Base-by-base conservation (phyloP, 2,797 vertebrate genomes). In the Simalia tracyae region DNA sequence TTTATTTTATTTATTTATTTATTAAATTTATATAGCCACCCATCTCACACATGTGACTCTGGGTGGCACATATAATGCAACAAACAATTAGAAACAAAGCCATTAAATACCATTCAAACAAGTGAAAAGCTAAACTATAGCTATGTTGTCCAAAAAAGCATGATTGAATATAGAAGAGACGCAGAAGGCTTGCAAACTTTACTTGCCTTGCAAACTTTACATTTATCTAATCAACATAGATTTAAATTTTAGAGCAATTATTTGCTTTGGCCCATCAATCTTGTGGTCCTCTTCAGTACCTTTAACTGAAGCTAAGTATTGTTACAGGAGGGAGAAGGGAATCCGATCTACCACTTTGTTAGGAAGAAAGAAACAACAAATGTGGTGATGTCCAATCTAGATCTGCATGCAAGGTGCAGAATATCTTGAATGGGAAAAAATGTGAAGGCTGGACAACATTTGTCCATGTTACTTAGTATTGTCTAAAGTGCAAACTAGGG, bases 221-320 rank as follows among this genome's bases (percentile, higher is more conserved):
- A 94, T 99, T 99, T 96, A 98, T 99, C 28, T 99, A 99, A 99
- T 99, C 99, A 95, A 98, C 99, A 97, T 98, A 98, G 88, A 98
- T 99, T 99, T 0, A 99, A 98, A 97, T 99, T 98, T 98, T 99
- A 99, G 98, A 99, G 99, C 92, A 99, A 99, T 98, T 99, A 98
- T 96, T 98, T 99, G 89, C 96, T 98, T 72, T 98, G 99, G 54
- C 50, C 54, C 14, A 56, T 86, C 56, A 59, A 59, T 17, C 56
- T 31, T 54, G 14, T 42, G 36, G 14, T 15, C 22, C 84, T 56
- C 84, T 54, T 26, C 84, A 54, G 4, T 7, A 57, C 14, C 26
- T 56, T 24, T 42, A 56, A 28, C 50, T 7, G 50, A 84, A 28
- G 14, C 9, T 28, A 54, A 50, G 46, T 26, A 10, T 17, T 84